These are phyloP conservation scores for Alethe castanea DNA, from an alignment of 2,113 vertebrate species.

Conservation along the genomic window DNA sequence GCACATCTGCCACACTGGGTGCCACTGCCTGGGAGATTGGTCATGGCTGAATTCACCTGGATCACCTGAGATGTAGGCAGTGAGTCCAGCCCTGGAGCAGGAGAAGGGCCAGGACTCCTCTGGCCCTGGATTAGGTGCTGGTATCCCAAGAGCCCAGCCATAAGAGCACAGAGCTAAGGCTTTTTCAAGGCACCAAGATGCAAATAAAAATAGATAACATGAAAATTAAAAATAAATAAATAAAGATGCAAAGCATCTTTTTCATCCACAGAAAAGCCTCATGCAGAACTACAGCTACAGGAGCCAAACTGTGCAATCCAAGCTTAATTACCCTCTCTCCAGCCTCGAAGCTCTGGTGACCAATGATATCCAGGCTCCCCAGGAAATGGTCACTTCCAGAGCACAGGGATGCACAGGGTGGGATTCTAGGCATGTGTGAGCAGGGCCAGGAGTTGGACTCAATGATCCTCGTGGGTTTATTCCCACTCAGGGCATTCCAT, in stretches of 20 bases:
- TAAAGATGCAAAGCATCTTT: neutral
- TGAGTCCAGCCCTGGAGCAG: neutral
- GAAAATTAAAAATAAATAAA: neutral
- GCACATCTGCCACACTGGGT: rapidly evolving
- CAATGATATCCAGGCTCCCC: neutral
- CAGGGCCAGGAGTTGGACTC: neutral
- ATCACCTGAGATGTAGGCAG: rapidly evolving
- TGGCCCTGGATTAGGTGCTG: neutral
- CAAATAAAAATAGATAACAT: neutral
- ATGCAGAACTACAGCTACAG: neutral
- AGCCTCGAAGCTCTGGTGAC: neutral
- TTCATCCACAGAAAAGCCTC: neutral
- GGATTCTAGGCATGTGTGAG: neutral
- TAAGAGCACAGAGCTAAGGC: neutral
- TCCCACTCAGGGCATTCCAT: neutral
- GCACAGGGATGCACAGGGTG: neutral
- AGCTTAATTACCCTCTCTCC: neutral
- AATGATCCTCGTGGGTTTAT: neutral
- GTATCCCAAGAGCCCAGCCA: neutral
- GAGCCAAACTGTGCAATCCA: neutral
- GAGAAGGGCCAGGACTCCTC: neutral
- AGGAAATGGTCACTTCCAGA: neutral
- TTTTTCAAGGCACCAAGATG: neutral
- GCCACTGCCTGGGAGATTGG: neutral
- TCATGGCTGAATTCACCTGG: rapidly evolving